Evolutionary conservation across 2,797 vertebrate species (phyloP).

Genomic region (Orientallactaga sibirica): DNA sequence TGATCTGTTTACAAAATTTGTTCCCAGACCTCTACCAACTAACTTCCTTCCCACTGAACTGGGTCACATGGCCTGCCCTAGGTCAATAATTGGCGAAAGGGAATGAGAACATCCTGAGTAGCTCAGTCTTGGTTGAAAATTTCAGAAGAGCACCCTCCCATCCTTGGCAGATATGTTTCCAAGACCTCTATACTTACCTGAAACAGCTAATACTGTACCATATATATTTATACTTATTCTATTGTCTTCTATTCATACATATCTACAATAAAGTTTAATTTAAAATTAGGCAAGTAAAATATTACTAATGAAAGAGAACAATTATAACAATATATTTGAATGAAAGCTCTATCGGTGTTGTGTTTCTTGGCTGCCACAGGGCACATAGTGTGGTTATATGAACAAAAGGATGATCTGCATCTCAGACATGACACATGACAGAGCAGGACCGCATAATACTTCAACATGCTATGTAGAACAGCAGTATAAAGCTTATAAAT

Average conservation of each 20-base stretch:
- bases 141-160: neutral
- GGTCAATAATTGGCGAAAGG: conserved; percentile 1
- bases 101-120: neutral
- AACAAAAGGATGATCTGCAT: neutral
- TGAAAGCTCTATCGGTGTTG: neutral
- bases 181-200: neutral
- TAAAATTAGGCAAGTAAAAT: conserved; percentile 14
- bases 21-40: neutral
- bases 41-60: neutral
- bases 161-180: neutral
- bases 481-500: neutral
- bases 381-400: neutral
- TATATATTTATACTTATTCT: neutral
- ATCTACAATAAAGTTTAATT: neutral
- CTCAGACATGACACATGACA: neutral
- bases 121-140: neutral
- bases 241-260: neutral
- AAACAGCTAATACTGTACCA: neutral
- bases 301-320: neutral
- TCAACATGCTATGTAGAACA: neutral
- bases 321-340: neutral
- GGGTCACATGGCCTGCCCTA: neutral
- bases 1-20: conserved; percentile 23
- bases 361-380: neutral
- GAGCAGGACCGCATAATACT: neutral